phyloP scores from a whole-genome alignment of 2,797 vertebrate genomes.

The Amblyraja radiata region DNA sequence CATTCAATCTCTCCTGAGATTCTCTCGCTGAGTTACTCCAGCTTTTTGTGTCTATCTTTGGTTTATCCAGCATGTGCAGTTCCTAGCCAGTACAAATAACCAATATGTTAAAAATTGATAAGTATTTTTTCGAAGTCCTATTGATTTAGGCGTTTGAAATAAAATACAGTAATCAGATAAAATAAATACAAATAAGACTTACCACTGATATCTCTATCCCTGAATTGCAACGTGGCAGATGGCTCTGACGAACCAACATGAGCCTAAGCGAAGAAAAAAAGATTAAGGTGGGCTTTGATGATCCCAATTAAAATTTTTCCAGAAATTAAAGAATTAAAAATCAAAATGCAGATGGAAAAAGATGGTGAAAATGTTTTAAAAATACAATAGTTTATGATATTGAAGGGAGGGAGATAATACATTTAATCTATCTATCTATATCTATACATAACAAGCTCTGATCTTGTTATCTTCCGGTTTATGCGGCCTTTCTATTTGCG shows the following conservation, averaged over 20 bases:
- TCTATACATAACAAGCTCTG: no score
- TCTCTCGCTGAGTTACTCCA: no score
- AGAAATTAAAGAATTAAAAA: conserved; percentile 15
- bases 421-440: background rate
- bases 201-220: conserved; percentile 83
- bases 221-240: conserved; percentile 58
- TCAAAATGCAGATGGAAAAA: background rate
- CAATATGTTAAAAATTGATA: background rate
- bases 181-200: conserved; percentile 45
- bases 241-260: conserved; percentile 53
- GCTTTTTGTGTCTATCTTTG: no score
- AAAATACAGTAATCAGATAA: background rate
- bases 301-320: background rate
- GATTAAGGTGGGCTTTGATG: conserved; percentile 28
- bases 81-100: background rate
- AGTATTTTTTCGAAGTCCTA: background rate
- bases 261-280: conserved; percentile 55
- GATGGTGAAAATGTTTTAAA: background rate
- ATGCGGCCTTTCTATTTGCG: no score
- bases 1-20: no score
- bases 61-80: no score
- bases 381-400: background rate
- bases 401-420: background rate
- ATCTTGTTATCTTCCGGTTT: no score
- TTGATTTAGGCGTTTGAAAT: background rate